Conservation (phyloP, 2,888 invertebrate genomes). For the Nomada ferruginata region DNA sequence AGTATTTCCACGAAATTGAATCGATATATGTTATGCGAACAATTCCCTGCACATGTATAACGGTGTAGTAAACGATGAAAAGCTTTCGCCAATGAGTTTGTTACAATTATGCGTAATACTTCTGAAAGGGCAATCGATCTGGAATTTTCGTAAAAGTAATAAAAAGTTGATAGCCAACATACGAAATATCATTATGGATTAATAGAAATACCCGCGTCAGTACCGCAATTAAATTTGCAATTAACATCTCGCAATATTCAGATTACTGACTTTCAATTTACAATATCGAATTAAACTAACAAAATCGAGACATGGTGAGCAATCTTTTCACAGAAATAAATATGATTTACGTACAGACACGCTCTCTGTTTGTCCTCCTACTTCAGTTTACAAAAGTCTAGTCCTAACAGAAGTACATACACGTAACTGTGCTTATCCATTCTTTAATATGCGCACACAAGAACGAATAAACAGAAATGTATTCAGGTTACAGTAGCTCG, state of each 20-base stretch:
- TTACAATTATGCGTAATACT: background rate
- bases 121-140: background rate
- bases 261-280: no score
- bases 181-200: no score
- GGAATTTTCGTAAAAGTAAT: background rate
- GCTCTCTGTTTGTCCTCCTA: background rate
- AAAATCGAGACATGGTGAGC: no score
- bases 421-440: background rate
- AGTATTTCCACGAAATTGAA: constrained; percentile 23
- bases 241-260: background rate
- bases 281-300: no score
- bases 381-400: background rate
- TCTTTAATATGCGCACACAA: background rate
- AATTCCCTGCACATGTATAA: background rate
- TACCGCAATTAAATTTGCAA: background rate
- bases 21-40: constrained; percentile 16
- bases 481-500: background rate
- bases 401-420: background rate
- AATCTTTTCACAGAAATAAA: no score
- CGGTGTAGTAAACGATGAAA: background rate
- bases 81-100: background rate
- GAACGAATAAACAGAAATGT: background rate
- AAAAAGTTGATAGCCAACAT: background rate
- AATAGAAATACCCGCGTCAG: no score
- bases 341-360: no score